Base-by-base conservation (phyloP, 2,113 vertebrate species). In the Dunckerocampus dactyliophorus region DNA sequence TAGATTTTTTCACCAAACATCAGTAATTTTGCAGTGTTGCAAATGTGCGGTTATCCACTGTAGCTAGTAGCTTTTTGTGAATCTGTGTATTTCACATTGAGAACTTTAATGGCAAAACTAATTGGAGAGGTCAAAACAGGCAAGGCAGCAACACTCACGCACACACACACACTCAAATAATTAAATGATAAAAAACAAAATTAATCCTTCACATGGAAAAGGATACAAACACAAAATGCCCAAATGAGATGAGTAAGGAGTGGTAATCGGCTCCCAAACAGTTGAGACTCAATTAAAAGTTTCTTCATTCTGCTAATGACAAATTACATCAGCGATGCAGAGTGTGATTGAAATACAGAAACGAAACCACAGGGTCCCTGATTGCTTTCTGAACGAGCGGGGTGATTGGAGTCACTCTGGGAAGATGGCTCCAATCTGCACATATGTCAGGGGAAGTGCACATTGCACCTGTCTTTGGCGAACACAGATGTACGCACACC, bases 211-310 rank as follows among this genome's bases (percentile, higher is more conserved):
- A 47, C n/a, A 72, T 16, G 1, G 5, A 58, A 69, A 76, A 58
- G 3, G 74, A 56, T 67, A 6, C 46, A 67, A 74, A 76, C 46
- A 65, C 77, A 82, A 54, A 64, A 52, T 63, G 67, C 43, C 50
- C 52, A 71, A 75, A 77, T 63, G 52, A 80, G 61, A 82, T 48
- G 58, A 80, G 71, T 65, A 71, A 67, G 76, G 76, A 78, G 69
- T 65, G 73, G 70, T 83, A 68, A 71, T 76, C 72, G 66, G 59
- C 66, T 76, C 72, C 72, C 63, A 67, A 84, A 75, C 69, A 75
- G 80, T 81, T 70, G 60, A 81, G 79, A 86, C 77, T 86, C 79
- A 85, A 88, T 88, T 87, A 86, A 87, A 87, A 87, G 82, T 87
- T 87, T 76, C 67, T 72, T 65, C 51, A 24, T 79, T 71, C 72